phyloP scores from a whole-genome alignment of 2,888 invertebrate genomes.

The Dasysyrphus tricinctus region DNA sequence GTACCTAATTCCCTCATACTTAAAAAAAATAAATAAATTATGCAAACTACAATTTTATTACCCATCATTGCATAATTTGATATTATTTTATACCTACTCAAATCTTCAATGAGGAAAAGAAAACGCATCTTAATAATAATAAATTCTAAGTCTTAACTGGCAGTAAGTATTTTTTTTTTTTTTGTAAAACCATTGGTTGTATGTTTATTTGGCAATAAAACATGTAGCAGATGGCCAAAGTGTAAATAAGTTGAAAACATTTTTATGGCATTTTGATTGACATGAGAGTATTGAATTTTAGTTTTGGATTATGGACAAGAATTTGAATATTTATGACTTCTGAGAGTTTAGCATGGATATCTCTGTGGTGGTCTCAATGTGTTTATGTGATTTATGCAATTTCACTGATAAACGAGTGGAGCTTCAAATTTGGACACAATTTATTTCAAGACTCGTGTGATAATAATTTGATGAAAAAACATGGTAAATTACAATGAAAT shows the following conservation, averaged over 20 bases:
- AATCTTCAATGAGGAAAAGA: neutral
- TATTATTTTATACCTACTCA: neutral
- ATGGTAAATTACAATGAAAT: slow-evolving; percentile 34
- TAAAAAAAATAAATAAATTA: slow-evolving; percentile 4
- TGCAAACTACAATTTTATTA: slow-evolving; percentile 22
- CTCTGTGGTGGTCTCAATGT: slow-evolving; percentile 42
- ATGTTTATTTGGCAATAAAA: slow-evolving; percentile 21
- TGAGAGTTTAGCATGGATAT: slow-evolving; percentile 25
- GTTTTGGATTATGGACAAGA: slow-evolving; percentile 11
- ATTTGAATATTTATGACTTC: slow-evolving; percentile 44
- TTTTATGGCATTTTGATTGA: slow-evolving; percentile 43
- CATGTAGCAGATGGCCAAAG: slow-evolving; percentile 32
- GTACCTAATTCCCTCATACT: neutral
- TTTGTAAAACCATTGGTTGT: slow-evolving; percentile 1
- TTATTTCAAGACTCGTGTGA: neutral
- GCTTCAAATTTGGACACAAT: slow-evolving; percentile 2
- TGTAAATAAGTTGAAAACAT: slow-evolving; percentile 38
- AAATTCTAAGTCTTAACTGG: neutral
- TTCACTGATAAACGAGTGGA: slow-evolving; percentile 8
- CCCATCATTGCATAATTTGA: slow-evolving; percentile 3
- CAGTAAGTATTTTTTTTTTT: neutral
- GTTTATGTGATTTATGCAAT: slow-evolving; percentile 45
- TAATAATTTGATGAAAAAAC: slow-evolving; percentile 20
- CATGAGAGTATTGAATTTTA: slow-evolving; percentile 22
- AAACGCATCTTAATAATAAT: slow-evolving; percentile 15